Evolutionary conservation across 2,113 vertebrate genomes (phyloP).

Genomic region (Motacilla tschutschensis): DNA sequence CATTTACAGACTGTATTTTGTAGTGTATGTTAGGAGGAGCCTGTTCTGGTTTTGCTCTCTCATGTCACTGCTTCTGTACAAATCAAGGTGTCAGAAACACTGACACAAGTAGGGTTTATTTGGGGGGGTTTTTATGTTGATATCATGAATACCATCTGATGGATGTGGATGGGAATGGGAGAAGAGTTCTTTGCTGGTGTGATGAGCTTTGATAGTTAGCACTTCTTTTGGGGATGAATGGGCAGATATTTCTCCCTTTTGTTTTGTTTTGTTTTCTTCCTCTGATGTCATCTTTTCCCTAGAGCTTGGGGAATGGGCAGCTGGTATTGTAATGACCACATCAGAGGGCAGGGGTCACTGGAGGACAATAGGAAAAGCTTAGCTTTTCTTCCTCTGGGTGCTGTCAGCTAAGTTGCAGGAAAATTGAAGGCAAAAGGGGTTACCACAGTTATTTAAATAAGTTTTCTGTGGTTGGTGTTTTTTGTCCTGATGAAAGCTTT

Average conservation of each 20-base stretch:
- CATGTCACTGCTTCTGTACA: background rate
- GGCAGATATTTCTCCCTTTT: background rate
- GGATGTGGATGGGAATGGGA: background rate
- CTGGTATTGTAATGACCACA: conserved; percentile 27
- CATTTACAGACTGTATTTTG: background rate
- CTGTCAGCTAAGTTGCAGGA: background rate
- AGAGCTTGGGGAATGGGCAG: background rate
- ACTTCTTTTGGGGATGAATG: background rate
- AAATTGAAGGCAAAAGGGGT: background rate
- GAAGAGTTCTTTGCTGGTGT: background rate
- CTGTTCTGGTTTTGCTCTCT: background rate
- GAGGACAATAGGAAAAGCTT: conserved; percentile 14
- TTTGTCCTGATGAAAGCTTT: conserved; percentile 26
- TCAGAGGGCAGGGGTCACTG: conserved; percentile 27
- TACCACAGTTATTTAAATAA: background rate
- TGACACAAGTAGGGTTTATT: background rate
- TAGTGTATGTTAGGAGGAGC: background rate
- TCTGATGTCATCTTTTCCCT: conserved; percentile 11
- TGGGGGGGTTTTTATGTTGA: background rate
- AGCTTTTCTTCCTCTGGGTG: background rate
- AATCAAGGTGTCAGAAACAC: background rate
- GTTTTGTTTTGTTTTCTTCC: background rate
- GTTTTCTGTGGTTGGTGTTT: background rate
- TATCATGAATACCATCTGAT: background rate
- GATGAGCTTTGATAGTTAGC: background rate